Evolutionary conservation across 2,888 invertebrate genomes (phyloP), one percentile per base, ranked within the genome.

Genomic region (Nyleta sp.): DNA sequence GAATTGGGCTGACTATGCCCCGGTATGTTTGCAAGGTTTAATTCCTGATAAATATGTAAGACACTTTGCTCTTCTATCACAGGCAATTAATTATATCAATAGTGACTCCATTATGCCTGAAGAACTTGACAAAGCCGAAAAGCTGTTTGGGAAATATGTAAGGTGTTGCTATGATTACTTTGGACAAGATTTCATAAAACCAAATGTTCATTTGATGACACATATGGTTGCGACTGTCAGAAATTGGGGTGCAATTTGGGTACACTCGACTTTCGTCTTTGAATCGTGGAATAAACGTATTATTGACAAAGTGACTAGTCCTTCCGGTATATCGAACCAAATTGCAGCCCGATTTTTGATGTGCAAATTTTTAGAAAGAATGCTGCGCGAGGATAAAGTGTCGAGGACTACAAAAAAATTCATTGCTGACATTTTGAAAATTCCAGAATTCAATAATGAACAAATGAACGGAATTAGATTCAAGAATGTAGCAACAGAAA

Each of bases 1-100:
- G 20, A 57, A 57, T n/a, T 57, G 38, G 22, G n/a, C 35, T 5
- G 57, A 57, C n/a, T 57, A 57, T 15, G 57, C 57, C 8, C 57
- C 57, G 1, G 24, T 8, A 17, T 52, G 52, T 52, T 52, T 52
- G 11, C 4, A 52, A 6, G 52, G 52, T 2, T 8, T 52, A 11
- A 7, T 52, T 13, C 52, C 52, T 10, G 5, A 7, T 5, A 11
- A n/a, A 5, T 52, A 18, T 33, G 13, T 18, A 13, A 31, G 15
- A 7, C 52, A 31, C 24, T 52, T 52, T 2, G 52, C 33, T n/a
- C 15, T 33, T 13, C 18, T 52, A 18, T 52, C 52, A 3, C 52
- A 31, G 11, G 33, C 33, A 8, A 13, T 52, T 18, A n/a, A 33
- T 17, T 33, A 33, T 10, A 2, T 52, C 2, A 52, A 52, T 24